A percentile compares a stretch with the other conserved stretches of the same genome.
Conservation (phyloP, 2,888 invertebrate species). For the Caradrina kadenii region DNA sequence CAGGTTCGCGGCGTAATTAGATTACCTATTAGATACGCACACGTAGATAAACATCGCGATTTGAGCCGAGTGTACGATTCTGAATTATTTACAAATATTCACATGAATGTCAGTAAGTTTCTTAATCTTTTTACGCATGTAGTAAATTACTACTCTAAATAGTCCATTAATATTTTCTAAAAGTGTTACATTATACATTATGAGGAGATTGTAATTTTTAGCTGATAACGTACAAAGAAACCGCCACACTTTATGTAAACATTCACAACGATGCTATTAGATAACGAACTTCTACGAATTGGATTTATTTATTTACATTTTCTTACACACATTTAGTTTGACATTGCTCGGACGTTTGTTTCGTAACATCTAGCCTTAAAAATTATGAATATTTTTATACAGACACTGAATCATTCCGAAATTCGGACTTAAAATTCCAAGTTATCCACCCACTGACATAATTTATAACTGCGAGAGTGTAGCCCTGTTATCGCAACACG, state of each 20-base stretch:
- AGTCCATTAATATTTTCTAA: conserved; percentile 37
- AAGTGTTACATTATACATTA: conserved; percentile 38
- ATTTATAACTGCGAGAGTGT: conserved; percentile 73
- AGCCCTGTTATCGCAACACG: conserved; percentile 76
- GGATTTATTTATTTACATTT: conserved; percentile 19
- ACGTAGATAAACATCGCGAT: conserved; percentile 53
- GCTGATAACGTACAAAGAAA: conserved; percentile 48
- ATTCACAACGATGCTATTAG: conserved; percentile 25
- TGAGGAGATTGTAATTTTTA: conserved; percentile 54
- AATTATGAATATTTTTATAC: conserved; percentile 27
- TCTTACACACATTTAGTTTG: conserved; percentile 7
- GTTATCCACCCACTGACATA: conserved; percentile 72
- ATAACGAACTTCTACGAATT: conserved; percentile 40
- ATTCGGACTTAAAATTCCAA: conserved; percentile 58
- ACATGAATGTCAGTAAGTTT: background rate
- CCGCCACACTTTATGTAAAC: conserved; percentile 41
- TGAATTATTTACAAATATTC: conserved; percentile 19
- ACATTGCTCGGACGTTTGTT: conserved; percentile 23
- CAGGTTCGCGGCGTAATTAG: conserved; percentile 74
- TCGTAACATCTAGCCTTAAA: conserved; percentile 39
- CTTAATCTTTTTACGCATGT: no score
- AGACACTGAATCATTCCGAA: conserved; percentile 37
- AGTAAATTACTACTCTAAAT: background rate
- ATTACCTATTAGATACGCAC: conserved; percentile 76
- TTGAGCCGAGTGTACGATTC: conserved; percentile 48